Percentiles rank a stretch among this genome's conserved stretches.
These are phyloP conservation scores for Diuraphis noxia DNA, from an alignment of 1,140 invertebrate species.

Conservation along the genomic window DNA sequence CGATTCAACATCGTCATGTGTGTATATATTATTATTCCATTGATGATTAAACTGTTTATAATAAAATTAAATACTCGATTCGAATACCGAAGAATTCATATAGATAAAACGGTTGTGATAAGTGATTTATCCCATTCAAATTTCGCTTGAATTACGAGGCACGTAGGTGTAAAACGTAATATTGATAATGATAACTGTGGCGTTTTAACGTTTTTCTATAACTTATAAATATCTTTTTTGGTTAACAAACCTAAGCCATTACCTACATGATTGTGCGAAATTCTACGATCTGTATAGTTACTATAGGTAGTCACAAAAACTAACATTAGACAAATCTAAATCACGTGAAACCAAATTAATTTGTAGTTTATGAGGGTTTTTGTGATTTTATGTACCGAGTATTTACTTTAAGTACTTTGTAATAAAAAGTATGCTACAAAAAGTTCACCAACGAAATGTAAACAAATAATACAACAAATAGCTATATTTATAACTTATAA, in stretches of 20 bases:
- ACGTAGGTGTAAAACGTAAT: neutral
- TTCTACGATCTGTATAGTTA: neutral
- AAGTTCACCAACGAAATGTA: too few species aligned
- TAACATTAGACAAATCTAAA: neutral
- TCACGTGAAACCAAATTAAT: too few species aligned
- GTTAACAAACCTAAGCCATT: neutral
- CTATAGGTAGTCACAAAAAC: neutral
- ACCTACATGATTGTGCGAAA: neutral
- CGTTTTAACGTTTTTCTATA: neutral
- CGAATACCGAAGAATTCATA: neutral
- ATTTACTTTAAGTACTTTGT: too few species aligned
- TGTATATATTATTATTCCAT: neutral
- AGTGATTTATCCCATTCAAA: neutral
- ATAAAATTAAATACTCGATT: slow-evolving; percentile 11
- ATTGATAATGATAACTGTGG: neutral
- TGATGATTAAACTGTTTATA: neutral
- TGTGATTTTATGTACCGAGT: too few species aligned
- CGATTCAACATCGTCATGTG: neutral
- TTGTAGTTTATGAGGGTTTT: too few species aligned
- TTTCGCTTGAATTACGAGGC: neutral
- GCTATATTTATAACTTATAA: too few species aligned
- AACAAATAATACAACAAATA: too few species aligned
- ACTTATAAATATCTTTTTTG: too few species aligned
- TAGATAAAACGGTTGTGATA: neutral
- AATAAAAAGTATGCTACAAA: too few species aligned